These are phyloP conservation scores for Mythimna impura DNA, from an alignment of 2,888 invertebrate genomes.

Conservation along the genomic window DNA sequence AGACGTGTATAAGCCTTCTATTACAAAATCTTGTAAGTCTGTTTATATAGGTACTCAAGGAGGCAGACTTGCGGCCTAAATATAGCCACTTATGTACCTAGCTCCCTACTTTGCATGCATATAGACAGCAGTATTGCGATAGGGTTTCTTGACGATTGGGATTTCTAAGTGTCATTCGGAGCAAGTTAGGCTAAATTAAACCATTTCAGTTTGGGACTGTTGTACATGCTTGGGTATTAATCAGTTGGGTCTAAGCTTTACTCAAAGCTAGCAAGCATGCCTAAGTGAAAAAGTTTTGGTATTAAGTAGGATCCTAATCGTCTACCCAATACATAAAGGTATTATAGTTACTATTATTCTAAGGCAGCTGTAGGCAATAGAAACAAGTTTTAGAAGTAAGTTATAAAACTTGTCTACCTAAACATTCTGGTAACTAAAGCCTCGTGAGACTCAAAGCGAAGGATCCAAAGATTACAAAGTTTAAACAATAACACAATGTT, in stretches of 20 bases:
- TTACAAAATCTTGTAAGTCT: slow-evolving; percentile 50
- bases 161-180: slow-evolving; percentile 33
- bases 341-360: slow-evolving; percentile 1
- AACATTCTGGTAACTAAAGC: neutral
- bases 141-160: slow-evolving; percentile 32
- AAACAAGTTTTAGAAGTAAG: neutral
- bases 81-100: slow-evolving; percentile 3
- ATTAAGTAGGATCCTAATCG: neutral
- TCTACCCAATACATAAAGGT: neutral
- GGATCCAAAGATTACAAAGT: neutral
- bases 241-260: slow-evolving; percentile 8
- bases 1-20: slow-evolving; percentile 54
- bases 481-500: neutral
- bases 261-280: neutral
- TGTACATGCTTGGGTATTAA: slow-evolving; percentile 16
- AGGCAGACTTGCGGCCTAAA: slow-evolving; percentile 25
- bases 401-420: neutral
- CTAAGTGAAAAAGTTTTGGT: slow-evolving; percentile 1
- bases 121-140: slow-evolving; percentile 14
- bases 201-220: slow-evolving; percentile 23
- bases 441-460: too few relatives aligned
- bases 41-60: slow-evolving; percentile 29
- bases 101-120: slow-evolving; percentile 32
- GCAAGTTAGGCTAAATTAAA: slow-evolving; percentile 28
- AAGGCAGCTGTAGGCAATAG: neutral